Conservation (phyloP, 2,888 invertebrate genomes). For the Griposia aprilina region DNA sequence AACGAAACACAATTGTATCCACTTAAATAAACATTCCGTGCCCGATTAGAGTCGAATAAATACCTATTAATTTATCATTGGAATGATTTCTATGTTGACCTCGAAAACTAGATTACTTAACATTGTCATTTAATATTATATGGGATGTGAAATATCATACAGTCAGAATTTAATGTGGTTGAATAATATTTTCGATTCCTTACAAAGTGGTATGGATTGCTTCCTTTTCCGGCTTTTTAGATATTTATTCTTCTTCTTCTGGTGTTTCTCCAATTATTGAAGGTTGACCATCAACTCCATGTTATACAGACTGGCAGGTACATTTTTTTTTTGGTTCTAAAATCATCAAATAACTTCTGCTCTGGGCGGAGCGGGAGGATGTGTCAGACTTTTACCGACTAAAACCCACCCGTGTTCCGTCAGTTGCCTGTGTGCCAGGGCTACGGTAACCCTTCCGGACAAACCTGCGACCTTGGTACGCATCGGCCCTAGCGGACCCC, state of each 20-base stretch:
- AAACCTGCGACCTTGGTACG: too few relatives aligned
- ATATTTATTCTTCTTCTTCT: background rate
- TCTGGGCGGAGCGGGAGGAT: too few relatives aligned
- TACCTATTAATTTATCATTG: background rate
- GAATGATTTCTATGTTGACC: background rate
- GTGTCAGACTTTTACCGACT: too few relatives aligned
- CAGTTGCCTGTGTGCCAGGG: too few relatives aligned
- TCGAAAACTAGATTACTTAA: background rate
- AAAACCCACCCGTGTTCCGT: too few relatives aligned
- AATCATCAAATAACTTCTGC: too few relatives aligned
- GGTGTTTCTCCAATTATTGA: background rate
- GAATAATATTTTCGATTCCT: background rate
- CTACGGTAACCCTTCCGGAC: too few relatives aligned
- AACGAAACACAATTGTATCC: background rate
- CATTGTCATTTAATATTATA: background rate
- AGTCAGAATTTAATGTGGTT: background rate
- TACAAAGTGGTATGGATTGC: background rate
- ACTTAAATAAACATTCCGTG: background rate
- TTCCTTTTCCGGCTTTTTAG: background rate
- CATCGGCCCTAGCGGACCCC: too few relatives aligned
- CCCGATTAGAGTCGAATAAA: background rate
- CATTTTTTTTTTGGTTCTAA: too few relatives aligned
- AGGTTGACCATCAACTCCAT: background rate
- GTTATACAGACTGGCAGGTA: background rate
- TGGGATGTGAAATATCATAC: constrained; percentile 1